These are phyloP conservation scores for Mustela erminea DNA, from an alignment of 2,797 vertebrate species.

Conservation along the genomic window DNA sequence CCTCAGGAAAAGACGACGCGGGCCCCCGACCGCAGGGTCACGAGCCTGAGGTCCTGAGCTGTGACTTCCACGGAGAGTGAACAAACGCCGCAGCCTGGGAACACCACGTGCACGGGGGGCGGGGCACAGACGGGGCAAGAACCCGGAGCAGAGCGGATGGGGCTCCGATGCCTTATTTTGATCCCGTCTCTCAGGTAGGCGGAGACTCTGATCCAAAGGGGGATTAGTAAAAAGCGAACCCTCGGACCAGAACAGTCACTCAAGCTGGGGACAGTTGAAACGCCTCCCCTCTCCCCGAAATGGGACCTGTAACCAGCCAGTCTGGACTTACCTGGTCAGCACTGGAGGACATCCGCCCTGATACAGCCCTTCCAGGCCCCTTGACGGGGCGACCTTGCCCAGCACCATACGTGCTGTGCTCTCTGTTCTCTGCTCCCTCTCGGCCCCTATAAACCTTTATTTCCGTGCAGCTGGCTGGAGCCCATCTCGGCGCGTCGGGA, in stretches of 20 bases:
- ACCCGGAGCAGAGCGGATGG: background rate
- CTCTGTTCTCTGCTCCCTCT: background rate
- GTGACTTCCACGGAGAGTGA: background rate
- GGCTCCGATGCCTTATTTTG: background rate
- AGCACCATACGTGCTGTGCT: background rate
- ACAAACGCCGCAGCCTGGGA: background rate
- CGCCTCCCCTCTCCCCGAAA: accelerated
- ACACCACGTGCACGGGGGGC: accelerated
- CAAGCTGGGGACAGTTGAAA: background rate
- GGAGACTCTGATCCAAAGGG: background rate
- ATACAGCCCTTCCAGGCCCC: background rate
- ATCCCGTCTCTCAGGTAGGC: background rate
- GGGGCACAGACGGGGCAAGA: too few relatives aligned
- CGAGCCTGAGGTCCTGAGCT: background rate
- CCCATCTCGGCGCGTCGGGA: background rate
- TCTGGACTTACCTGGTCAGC: background rate
- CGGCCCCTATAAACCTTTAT: background rate
- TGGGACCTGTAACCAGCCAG: background rate
- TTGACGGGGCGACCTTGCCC: background rate
- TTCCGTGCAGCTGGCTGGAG: background rate
- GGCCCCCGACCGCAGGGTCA: background rate
- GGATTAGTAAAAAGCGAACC: background rate
- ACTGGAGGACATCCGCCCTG: background rate
- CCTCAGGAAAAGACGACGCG: background rate
- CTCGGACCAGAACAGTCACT: background rate